phyloP scores from a whole-genome alignment of 2,888 invertebrate genomes.

The Leucophenga montana region DNA sequence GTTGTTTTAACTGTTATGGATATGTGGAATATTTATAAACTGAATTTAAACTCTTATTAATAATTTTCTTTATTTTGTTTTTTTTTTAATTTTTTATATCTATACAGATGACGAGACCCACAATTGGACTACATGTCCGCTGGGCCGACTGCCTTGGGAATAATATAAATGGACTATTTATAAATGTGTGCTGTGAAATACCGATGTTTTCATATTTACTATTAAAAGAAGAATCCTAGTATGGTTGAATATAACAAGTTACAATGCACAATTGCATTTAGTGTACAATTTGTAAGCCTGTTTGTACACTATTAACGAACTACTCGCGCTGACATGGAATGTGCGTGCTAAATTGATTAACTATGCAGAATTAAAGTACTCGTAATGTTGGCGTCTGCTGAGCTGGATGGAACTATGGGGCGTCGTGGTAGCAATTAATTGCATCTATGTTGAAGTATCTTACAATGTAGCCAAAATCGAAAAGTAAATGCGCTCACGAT shows the following conservation, averaged over 20 bases:
- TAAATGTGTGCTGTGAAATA: not conserved
- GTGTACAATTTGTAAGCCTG: slow-evolving; percentile 3
- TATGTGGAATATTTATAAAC: too few species aligned
- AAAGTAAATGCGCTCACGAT: not conserved
- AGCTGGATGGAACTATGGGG: slow-evolving; percentile 29
- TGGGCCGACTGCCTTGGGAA: slow-evolving; percentile 2
- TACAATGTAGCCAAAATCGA: not conserved
- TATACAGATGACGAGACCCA: not conserved
- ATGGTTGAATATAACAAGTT: too few species aligned
- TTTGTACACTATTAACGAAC: not conserved
- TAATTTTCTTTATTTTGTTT: not conserved
- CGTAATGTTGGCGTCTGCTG: slow-evolving; percentile 8
- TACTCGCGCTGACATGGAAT: slow-evolving; percentile 12
- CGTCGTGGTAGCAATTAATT: slow-evolving; percentile 41
- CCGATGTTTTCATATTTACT: too few species aligned
- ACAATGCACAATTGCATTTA: not conserved
- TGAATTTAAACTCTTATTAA: not conserved
- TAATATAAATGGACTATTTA: not conserved
- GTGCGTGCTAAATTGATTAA: slow-evolving; percentile 48
- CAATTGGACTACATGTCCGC: not conserved
- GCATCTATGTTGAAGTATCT: slow-evolving; percentile 42
- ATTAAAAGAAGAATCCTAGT: too few species aligned
- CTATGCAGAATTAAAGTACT: slow-evolving; percentile 34
- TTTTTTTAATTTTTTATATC: not conserved
- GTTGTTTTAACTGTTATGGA: too few species aligned